Conservation (phyloP, 2,113 vertebrate species). For the Trematomus loennbergii region DNA sequence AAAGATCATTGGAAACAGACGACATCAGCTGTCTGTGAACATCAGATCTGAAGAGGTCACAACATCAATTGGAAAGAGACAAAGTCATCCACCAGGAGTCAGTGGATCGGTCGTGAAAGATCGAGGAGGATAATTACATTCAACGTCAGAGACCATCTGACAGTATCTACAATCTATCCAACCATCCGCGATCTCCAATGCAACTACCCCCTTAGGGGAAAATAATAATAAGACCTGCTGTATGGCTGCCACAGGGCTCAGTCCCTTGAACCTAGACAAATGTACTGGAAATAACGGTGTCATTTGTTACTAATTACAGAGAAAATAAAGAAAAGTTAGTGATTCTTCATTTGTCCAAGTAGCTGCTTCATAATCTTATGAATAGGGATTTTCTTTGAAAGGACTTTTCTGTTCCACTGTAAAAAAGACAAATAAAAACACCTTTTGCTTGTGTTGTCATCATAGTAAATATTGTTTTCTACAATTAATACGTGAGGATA, state of each 20-base stretch:
- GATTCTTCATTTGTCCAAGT: not conserved
- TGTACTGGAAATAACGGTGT: not conserved
- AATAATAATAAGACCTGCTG: not conserved
- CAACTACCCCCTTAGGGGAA: not conserved
- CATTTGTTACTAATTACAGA: not conserved
- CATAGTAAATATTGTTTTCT: no score
- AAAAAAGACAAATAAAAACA: no score
- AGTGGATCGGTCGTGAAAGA: not conserved
- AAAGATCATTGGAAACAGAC: not conserved
- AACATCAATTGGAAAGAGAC: not conserved
- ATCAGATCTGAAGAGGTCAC: slow-evolving; percentile 1
- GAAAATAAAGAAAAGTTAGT: not conserved
- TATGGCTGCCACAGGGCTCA: not conserved
- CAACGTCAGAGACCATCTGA: not conserved
- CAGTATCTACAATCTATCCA: not conserved
- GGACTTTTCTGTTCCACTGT: not conserved
- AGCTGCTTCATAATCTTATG: not conserved
- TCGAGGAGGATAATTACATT: slow-evolving; percentile 3
- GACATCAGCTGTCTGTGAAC: not conserved
- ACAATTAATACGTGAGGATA: no score
- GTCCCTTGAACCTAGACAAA: not conserved
- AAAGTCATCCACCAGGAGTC: not conserved
- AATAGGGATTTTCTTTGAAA: not conserved
- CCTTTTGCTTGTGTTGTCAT: no score
- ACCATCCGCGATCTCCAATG: not conserved